Conservation (phyloP, 2,113 vertebrate genomes). For the Paratilapia polleni region DNA sequence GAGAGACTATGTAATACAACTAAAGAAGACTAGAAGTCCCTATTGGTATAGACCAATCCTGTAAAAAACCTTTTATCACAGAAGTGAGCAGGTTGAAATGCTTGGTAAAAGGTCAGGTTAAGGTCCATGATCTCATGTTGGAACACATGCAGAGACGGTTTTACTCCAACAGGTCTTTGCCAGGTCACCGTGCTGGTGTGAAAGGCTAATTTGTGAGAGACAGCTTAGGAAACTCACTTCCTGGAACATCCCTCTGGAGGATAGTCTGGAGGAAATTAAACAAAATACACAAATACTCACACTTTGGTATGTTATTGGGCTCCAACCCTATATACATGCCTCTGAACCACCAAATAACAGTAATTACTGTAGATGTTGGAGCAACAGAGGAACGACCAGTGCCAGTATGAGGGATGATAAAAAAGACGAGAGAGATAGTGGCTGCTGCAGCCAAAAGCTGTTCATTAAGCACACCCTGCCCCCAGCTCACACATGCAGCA, state of each 20-base stretch:
- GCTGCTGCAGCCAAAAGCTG: constrained; percentile 56
- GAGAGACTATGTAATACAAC: not conserved
- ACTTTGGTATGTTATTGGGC: constrained; percentile 25
- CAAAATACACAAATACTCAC: constrained; percentile 28
- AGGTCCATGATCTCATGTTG: not conserved
- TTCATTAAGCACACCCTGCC: constrained; percentile 54
- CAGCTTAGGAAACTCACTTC: constrained; percentile 8
- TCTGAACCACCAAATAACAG: constrained; percentile 46
- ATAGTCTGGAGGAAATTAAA: constrained; percentile 41
- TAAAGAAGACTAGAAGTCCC: not conserved
- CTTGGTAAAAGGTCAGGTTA: not conserved
- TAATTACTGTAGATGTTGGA: constrained; percentile 60
- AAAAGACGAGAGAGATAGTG: constrained; percentile 48
- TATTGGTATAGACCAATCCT: not conserved
- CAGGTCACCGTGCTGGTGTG: not conserved
- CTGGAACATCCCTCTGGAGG: constrained; percentile 9
- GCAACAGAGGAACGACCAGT: constrained; percentile 26
- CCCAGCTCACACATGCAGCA: constrained; percentile 22
- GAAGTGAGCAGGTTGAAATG: not conserved
- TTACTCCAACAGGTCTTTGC: constrained; percentile 1
- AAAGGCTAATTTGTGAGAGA: constrained; percentile 20
- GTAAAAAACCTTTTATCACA: not conserved
- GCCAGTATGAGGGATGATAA: constrained; percentile 41
- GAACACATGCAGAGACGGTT: not conserved
- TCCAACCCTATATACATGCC: constrained; percentile 25